Conservation (phyloP, 23 tunicate genomes). For the Styela plicata region DNA sequence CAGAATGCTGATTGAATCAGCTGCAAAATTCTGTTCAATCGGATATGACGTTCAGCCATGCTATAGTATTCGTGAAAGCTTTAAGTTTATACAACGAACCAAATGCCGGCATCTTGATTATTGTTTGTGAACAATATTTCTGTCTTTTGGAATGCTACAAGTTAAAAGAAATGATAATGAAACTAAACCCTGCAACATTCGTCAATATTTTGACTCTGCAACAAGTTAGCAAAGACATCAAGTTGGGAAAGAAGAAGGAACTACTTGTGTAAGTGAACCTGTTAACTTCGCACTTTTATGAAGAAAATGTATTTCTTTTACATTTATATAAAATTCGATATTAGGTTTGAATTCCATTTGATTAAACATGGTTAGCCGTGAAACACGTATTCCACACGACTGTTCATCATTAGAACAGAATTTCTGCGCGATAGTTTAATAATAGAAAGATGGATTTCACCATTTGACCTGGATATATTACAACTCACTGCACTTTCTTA, state of each 20-base stretch:
- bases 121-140: not conserved
- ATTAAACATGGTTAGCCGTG: no score
- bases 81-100: not conserved
- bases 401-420: no score
- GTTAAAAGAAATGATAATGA: not conserved
- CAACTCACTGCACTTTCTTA: no score
- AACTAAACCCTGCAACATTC: not conserved
- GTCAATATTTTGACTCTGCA: not conserved
- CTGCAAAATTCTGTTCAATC: not conserved
- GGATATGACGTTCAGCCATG: not conserved
- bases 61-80: not conserved
- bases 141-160: not conserved
- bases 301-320: no score
- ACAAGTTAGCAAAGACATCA: not conserved
- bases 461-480: no score
- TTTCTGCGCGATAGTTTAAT: no score
- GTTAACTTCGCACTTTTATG: no score
- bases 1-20: not conserved
- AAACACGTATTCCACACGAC: no score
- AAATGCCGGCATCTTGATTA: not conserved
- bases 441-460: no score
- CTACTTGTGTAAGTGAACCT: not conserved
- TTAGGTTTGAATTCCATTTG: no score
- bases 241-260: not conserved
- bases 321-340: no score